Evolutionary conservation across 2,888 invertebrate species (phyloP), one percentile per base, ranked within the genome.

Genomic region (Acleris holmiana): DNA sequence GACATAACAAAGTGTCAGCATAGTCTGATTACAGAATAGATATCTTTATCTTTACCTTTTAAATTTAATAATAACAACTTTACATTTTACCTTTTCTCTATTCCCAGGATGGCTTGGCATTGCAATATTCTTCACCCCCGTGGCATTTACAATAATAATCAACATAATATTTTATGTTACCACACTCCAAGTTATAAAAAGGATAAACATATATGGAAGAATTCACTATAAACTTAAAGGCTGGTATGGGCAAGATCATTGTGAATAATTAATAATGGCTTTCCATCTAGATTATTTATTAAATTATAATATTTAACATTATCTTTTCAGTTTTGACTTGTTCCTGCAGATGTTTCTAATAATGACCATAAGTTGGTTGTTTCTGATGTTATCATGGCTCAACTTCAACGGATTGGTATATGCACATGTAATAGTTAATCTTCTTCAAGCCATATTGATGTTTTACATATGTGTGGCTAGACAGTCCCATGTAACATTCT

Each of bases 181-280:
- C 18, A 97, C 97, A 21, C 89, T 96, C 29, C 95, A 96, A 83
- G 94, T 96, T 25, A 96, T 97, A 63, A 96, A 95, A 77, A 93
- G 96, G 70, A 96, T 97, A 91, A 95, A 96, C 77, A 96, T 96
- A 4, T 97, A 97, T 81, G 97, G 97, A 51, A 93, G 97, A 72
- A 97, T 97, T 76, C 97, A 97, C 77, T 96, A 97, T 76, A 97
- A 97, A 87, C 91, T 97, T 68, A 96, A 96, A 84, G 96, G 97
- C 85, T 97, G 95, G 96, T 96, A 86, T 77, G 87, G 77, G 67
- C 29, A 50, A 23, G 10, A 51, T 15, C 2, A 17, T 53, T 53
- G 17, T 13, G 0, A 15, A 23, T 23, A 44, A 8, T 25, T 41
- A 1, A 50, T 54, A 15, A 44, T 17, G 15, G n/a, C 2, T 44